Evolutionary conservation across 2,797 vertebrate species (phyloP).

Genomic region (Anisognathus igniventris): DNA sequence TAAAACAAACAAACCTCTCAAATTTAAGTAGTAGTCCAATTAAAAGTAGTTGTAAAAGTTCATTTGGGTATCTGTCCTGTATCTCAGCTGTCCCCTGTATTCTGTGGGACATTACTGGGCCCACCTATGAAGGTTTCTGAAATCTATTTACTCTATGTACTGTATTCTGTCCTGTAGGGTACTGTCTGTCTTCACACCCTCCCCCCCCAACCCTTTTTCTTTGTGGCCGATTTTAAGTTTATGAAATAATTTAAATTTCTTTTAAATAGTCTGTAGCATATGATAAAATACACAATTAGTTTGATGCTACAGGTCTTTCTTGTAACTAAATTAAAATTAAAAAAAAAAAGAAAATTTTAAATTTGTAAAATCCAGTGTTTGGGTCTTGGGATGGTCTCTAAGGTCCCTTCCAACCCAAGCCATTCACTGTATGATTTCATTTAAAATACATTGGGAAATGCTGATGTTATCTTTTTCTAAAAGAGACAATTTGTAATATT

Average conservation of each 20-base stretch:
- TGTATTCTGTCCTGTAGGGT: neutral
- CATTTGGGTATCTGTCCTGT: neutral
- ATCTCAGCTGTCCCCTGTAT: neutral
- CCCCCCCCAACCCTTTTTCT: neutral
- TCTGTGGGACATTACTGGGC: neutral
- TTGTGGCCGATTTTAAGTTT: neutral
- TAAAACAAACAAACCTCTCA: neutral
- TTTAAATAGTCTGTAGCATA: neutral
- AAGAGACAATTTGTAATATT: neutral
- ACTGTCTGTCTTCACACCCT: neutral
- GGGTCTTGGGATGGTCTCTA: neutral
- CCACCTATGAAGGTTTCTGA: neutral
- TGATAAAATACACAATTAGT: neutral
- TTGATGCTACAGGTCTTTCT: neutral
- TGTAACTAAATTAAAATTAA: neutral
- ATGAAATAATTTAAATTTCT: neutral
- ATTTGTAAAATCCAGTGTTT: neutral
- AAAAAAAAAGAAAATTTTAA: neutral
- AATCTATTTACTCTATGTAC: neutral
- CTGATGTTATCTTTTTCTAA: neutral
- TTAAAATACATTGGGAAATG: neutral
- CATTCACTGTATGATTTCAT: neutral
- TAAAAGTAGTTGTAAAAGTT: neutral
- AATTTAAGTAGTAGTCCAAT: neutral
- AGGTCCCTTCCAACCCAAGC: neutral